phyloP scores from a whole-genome alignment of 2,113 vertebrate genomes.

The Gyps fulvus region DNA sequence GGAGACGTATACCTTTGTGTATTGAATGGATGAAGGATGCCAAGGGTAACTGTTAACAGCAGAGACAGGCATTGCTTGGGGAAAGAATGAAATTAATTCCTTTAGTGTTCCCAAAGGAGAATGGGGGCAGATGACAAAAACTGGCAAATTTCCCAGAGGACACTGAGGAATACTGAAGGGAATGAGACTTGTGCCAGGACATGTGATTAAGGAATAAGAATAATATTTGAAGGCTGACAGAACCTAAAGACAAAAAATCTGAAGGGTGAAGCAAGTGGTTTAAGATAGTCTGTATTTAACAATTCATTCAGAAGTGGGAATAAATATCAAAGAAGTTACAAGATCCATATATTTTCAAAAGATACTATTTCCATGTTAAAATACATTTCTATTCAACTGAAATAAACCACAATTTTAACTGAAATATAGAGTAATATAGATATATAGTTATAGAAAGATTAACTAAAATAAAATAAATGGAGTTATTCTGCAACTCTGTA shows the following conservation, averaged over 20 bases:
- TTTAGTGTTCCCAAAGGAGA: conserved; percentile 35
- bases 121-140: conserved; percentile 52
- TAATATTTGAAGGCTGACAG: neutral
- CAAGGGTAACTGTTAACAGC: neutral
- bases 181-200: neutral
- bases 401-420: neutral
- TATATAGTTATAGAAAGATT: neutral
- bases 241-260: neutral
- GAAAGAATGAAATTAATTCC: conserved; percentile 47
- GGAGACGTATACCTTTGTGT: neutral
- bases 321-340: neutral
- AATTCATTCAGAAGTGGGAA: neutral
- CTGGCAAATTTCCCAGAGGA: conserved; percentile 48
- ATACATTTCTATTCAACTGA: neutral
- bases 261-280: neutral
- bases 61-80: neutral
- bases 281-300: neutral
- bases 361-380: neutral
- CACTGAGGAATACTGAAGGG: conserved; percentile 17
- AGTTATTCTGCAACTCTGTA: neutral
- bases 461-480: neutral
- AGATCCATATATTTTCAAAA: neutral
- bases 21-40: neutral
- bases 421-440: neutral
- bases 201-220: conserved; percentile 24